Percentiles rank a stretch among this genome's conserved stretches.
Evolutionary conservation across 2,113 vertebrate species (phyloP).

Genomic region (Sphyrna mokarran): DNA sequence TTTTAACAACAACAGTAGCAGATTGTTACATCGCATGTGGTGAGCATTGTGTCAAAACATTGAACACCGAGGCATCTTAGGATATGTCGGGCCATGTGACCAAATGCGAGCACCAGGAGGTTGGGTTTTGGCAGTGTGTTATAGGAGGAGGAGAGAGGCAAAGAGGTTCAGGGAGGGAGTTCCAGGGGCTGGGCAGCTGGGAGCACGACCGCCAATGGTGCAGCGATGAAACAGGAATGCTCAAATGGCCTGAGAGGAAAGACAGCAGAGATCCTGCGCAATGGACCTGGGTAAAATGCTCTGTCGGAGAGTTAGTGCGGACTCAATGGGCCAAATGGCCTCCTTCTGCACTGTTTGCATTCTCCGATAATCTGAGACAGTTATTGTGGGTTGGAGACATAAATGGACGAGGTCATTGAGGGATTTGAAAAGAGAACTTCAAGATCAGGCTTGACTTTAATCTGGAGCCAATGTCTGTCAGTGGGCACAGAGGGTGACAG

Average conservation of each 20-base stretch:
- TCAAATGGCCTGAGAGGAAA: too few relatives aligned
- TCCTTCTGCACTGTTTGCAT: too few relatives aligned
- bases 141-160: background rate
- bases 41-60: too few relatives aligned
- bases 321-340: too few relatives aligned
- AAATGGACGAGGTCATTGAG: background rate
- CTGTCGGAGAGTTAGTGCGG: too few relatives aligned
- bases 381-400: background rate
- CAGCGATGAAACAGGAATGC: background rate
- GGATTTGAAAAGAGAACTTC: background rate
- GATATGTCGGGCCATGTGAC: too few relatives aligned
- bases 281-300: too few relatives aligned
- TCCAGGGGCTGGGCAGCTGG: background rate
- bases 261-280: background rate
- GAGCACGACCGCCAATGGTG: background rate
- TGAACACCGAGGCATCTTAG: too few relatives aligned
- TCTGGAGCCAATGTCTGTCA: background rate
- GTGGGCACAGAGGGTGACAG: background rate
- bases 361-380: too few relatives aligned
- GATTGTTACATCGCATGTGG: too few relatives aligned
- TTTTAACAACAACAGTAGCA: too few relatives aligned
- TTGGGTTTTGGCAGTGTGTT: background rate
- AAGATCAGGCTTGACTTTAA: background rate
- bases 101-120: background rate
- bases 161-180: background rate